A percentile compares a stretch with the other conserved stretches of the same genome.
phyloP scores from a whole-genome alignment of 2,113 vertebrate genomes.

The Albula glossodonta region DNA sequence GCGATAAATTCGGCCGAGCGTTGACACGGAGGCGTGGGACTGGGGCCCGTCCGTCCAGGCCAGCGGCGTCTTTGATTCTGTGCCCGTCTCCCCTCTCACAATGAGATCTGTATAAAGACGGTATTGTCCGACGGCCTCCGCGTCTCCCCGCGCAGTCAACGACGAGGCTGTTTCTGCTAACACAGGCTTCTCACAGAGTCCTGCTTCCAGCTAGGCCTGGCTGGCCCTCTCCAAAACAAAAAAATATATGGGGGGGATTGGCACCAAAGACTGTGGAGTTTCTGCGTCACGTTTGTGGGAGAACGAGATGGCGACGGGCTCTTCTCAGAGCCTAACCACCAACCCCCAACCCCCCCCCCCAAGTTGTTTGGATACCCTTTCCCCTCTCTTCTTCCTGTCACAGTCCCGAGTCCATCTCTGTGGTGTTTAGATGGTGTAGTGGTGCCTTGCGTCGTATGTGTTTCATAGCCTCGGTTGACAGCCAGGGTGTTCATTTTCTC shows the following conservation, averaged over 20 bases:
- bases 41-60: not conserved
- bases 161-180: not conserved
- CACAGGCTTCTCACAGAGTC: not conserved
- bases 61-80: not conserved
- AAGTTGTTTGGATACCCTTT: slow-evolving; percentile 17
- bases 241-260: not conserved
- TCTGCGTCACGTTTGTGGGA: slow-evolving; percentile 11
- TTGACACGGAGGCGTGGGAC: not conserved
- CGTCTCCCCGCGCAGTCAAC: no score
- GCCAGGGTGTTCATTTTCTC: not conserved
- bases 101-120: not conserved
- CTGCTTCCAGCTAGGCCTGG: not conserved
- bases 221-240: not conserved
- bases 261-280: not conserved
- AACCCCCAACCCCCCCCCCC: not conserved
- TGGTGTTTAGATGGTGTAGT: not conserved
- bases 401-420: not conserved
- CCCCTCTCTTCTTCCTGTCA: not conserved
- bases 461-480: not conserved
- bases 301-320: not conserved
- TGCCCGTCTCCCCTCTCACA: not conserved
- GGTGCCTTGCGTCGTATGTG: not conserved
- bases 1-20: not conserved
- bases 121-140: not conserved
- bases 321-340: not conserved